Percentiles rank a stretch among this genome's conserved stretches.
Evolutionary conservation across 2,888 invertebrate genomes (phyloP).

Genomic region (Lasioglossum malachurum): DNA sequence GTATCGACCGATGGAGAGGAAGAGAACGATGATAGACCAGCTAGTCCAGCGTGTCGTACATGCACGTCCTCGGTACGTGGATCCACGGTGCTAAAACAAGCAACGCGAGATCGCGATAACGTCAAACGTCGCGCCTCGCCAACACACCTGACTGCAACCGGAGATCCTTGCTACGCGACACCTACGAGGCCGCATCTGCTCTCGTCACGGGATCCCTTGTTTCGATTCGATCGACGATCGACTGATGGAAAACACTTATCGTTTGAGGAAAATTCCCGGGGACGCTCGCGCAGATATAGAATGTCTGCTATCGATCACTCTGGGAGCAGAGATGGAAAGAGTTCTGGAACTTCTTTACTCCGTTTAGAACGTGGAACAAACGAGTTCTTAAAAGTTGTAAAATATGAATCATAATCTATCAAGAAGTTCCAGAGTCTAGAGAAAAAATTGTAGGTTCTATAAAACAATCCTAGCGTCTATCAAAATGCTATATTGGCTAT

Average conservation of each 20-base stretch:
- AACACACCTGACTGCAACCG: conserved; percentile 80
- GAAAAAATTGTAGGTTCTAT: not conserved
- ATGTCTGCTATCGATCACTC: not conserved
- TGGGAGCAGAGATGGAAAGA: not conserved
- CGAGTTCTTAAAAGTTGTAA: no score
- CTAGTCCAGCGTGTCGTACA: conserved; percentile 11
- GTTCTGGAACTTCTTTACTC: not conserved
- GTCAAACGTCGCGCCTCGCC: conserved; percentile 60
- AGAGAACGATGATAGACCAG: conserved; percentile 17
- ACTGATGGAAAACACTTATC: conserved; percentile 24
- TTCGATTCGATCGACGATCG: conserved; percentile 36
- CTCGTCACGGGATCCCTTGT: conserved; percentile 62
- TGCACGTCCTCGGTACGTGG: not conserved
- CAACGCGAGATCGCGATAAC: conserved; percentile 74
- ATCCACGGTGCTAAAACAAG: conserved; percentile 51
- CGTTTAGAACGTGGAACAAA: not conserved
- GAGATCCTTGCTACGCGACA: conserved; percentile 78
- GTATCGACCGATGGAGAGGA: conserved; percentile 23
- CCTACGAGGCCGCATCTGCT: conserved; percentile 68
- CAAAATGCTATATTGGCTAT: not conserved
- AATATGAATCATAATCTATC: no score
- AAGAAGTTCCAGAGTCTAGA: no score
- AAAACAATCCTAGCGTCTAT: not conserved
- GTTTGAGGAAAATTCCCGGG: not conserved
- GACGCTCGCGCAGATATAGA: not conserved